phyloP scores from a whole-genome alignment of 2,888 invertebrate species.

The Hirtodrosophila alboralis region DNA sequence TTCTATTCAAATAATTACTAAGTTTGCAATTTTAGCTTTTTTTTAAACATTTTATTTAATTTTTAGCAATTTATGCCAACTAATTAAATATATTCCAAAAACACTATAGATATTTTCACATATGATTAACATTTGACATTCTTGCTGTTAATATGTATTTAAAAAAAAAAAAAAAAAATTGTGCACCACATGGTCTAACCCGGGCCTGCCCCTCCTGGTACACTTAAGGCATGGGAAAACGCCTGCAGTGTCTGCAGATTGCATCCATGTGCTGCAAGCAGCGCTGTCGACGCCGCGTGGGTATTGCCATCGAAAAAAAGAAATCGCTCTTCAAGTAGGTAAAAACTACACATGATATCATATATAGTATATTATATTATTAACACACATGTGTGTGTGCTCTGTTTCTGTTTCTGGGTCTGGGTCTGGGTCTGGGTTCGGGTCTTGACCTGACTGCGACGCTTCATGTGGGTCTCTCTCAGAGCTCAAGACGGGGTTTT shows the following conservation, averaged over 20 bases:
- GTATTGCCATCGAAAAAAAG: conserved; percentile 51
- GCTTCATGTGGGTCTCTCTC: conserved; percentile 71
- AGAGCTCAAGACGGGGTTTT: conserved; percentile 35
- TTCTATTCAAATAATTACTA: too few species aligned
- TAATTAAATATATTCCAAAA: conserved; percentile 5
- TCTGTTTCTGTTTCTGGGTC: conserved; percentile 3
- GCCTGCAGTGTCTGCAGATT: conserved; percentile 78
- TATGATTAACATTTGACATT: conserved; percentile 59
- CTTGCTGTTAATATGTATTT: conserved; percentile 12
- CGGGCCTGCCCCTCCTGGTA: conserved; percentile 37
- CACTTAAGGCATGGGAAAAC: conserved; percentile 70
- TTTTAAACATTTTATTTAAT: conserved; percentile 3
- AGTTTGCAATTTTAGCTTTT: too few species aligned
- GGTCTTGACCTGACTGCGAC: conserved; percentile 36
- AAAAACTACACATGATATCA: conserved; percentile 38
- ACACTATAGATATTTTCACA: conserved; percentile 27
- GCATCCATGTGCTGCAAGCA: conserved; percentile 81
- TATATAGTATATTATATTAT: not conserved
- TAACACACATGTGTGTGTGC: conserved; percentile 47
- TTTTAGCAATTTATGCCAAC: not conserved
- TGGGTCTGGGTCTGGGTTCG: not conserved
- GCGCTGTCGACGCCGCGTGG: conserved; percentile 53
- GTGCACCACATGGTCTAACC: conserved; percentile 46
- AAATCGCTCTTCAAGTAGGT: conserved; percentile 63
- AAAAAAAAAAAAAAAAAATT: too few species aligned